Evolutionary conservation across 2,888 invertebrate species (phyloP), one percentile per base, ranked within the genome.

Genomic region (Pteria penguin): DNA sequence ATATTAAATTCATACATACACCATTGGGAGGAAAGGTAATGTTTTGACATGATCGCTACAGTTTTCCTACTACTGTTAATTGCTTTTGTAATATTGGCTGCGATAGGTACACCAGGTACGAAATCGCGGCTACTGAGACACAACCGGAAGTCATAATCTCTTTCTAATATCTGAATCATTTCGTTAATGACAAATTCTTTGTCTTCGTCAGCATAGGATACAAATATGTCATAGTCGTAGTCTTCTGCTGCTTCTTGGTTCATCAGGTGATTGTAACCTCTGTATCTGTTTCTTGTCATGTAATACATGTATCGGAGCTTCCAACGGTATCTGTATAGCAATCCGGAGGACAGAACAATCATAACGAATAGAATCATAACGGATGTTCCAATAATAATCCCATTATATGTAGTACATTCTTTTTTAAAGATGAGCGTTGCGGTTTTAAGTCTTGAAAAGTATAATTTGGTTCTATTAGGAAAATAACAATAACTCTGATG

Each of bases 1-100:
- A 69, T 69, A 18, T 69, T 69, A 2, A 69, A 60, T 27, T 69
- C 69, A 60, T 45, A 69, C 69, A 69, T 69, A n/a, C 69, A 69
- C 69, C 69, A 69, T 4, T 69, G 4, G 22, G 69, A 69, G 33
- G 33, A 27, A 11, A 69, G 60, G 36, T 60, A 69, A 45, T 69
- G 60, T 29, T 54, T 33, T 4, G 69, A 45, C 45, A 69, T 26
- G 8, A 69, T 31, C 8, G 29, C 26, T 14, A 69, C 60, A 11
- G 69, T 69, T 24, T 26, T 57, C 29, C 60, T 24, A 31, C 69
- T 69, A 27, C 55, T 58, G 18, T 69, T 54, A 26, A 69, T 69
- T 5, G 69, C 69, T 22, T 69, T 69, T 3, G 65, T 31, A 11
- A 65, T 65, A 36, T 65, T 65, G 5, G 32, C 65, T 18, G 65